Base-by-base conservation (phyloP, 2,113 vertebrate species). In the Corydoras sp. region DNA sequence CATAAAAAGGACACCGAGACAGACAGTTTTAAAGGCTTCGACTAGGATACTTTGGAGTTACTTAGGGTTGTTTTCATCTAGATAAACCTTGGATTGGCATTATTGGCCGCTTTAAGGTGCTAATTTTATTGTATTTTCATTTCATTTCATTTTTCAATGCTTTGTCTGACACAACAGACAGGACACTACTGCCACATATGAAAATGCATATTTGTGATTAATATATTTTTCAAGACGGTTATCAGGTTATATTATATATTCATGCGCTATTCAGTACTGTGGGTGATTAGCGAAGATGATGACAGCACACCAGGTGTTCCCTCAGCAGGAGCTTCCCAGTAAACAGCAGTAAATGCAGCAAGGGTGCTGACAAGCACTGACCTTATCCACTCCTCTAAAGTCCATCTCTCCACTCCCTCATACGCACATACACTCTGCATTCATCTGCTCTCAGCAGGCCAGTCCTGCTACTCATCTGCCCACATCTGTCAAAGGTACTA, bases 301-400 rank as follows among this genome's bases (percentile, higher is more conserved):
- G 84, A 86, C 85, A 87, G 84, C 82, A 78, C 83, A 79, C 83
- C 87, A 88, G 87, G 88, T 88, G 87, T 86, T 76, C 84, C 83
- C 81, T 80, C 82, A 76, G 80, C 77, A 63, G 72, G 81, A 77
- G 79, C 79, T 79, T 77, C 74, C 81, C 79, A 73, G 80, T 84
- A 85, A 89, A 87, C 86, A 86, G 55, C 55, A 55, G 79, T 86
- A 84, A 86, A 84, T 65, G 71, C 83, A 86, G 77, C 69, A 70
- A 73, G 71, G 80, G 78, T 48, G 79, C 76, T 82, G 82, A 84
- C 67, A 75, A 72, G 74, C 73, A 69, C 71, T 83, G 80, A 83
- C 82, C 82, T 82, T 80, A 83, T 79, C 61, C 68, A 14, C 81
- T 76, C 56, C 54, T 77, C 55, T 74, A 72, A 68, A 71, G 68